phyloP scores from a whole-genome alignment of 2,888 invertebrate species.

The Lumbricus terrestris region DNA sequence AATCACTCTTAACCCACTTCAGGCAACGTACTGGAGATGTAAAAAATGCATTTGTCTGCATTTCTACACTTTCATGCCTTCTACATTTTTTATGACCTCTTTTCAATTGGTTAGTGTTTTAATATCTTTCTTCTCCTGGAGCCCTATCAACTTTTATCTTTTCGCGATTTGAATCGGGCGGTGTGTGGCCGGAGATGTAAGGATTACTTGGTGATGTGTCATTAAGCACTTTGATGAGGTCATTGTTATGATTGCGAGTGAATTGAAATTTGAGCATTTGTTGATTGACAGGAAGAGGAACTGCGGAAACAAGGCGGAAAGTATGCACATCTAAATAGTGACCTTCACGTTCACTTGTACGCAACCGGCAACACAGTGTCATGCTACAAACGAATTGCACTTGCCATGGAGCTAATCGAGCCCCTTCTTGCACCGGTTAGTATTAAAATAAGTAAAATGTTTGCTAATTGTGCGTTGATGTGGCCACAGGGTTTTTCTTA shows the following conservation, averaged over 20 bases:
- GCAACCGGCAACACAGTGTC: slow-evolving; percentile 85
- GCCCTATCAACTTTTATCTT: too few relatives aligned
- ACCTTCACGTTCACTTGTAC: slow-evolving; percentile 83
- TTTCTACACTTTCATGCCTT: too few relatives aligned
- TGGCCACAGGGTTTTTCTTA: not conserved
- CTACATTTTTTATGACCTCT: too few relatives aligned
- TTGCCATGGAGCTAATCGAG: slow-evolving; percentile 62
- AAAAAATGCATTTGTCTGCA: too few relatives aligned
- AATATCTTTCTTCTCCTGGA: too few relatives aligned
- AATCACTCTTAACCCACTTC: not conserved
- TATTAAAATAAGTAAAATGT: not conserved
- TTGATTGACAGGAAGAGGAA: slow-evolving; percentile 73
- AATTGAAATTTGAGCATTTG: not conserved
- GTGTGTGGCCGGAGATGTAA: too few relatives aligned
- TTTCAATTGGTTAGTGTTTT: too few relatives aligned
- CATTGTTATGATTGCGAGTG: not conserved
- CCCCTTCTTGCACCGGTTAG: slow-evolving; percentile 9
- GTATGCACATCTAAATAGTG: slow-evolving; percentile 82
- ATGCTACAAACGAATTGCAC: slow-evolving; percentile 82
- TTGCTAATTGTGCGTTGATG: not conserved
- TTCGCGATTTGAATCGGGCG: too few relatives aligned
- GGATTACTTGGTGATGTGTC: not conserved
- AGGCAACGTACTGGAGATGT: not conserved
- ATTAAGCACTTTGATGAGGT: not conserved
- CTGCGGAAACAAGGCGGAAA: slow-evolving; percentile 79